Conservation (phyloP, 1,140 invertebrate species). For the Heliconius nattereri region DNA sequence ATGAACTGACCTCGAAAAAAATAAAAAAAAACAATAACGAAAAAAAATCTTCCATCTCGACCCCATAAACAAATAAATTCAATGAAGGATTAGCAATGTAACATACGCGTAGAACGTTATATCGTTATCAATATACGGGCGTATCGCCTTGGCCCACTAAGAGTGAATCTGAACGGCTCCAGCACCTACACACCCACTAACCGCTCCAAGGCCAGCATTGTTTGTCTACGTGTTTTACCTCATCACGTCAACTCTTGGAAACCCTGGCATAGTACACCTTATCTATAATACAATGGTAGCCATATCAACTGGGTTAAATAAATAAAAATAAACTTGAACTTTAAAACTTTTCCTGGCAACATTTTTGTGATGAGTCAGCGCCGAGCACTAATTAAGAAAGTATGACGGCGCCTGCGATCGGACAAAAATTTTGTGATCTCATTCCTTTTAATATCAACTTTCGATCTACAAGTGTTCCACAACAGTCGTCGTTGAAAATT, state of each 20-base stretch:
- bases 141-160: slow-evolving; percentile 61
- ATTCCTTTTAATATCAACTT: slow-evolving; percentile 29
- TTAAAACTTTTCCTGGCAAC: neutral
- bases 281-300: neutral
- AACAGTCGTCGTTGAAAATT: slow-evolving; percentile 21
- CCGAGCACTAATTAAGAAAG: slow-evolving; percentile 56
- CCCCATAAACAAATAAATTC: slow-evolving; percentile 19
- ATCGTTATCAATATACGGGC: slow-evolving; percentile 72
- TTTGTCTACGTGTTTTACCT: slow-evolving; percentile 41
- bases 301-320: slow-evolving; percentile 25
- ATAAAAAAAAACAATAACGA: slow-evolving; percentile 4
- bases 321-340: slow-evolving; percentile 13
- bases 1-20: neutral
- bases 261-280: slow-evolving; percentile 32
- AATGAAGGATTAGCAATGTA: slow-evolving; percentile 3
- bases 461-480: slow-evolving; percentile 1
- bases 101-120: slow-evolving; percentile 47
- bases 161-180: slow-evolving; percentile 43
- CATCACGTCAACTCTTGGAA: slow-evolving; percentile 32
- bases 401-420: slow-evolving; percentile 49
- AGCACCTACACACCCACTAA: slow-evolving; percentile 55
- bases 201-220: slow-evolving; percentile 55
- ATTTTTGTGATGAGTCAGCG: neutral
- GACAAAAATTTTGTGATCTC: slow-evolving; percentile 29
- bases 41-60: slow-evolving; percentile 13